Evolutionary conservation across 2,797 vertebrate species (phyloP).

Genomic region (Acrossocheilus wenchowensis): DNA sequence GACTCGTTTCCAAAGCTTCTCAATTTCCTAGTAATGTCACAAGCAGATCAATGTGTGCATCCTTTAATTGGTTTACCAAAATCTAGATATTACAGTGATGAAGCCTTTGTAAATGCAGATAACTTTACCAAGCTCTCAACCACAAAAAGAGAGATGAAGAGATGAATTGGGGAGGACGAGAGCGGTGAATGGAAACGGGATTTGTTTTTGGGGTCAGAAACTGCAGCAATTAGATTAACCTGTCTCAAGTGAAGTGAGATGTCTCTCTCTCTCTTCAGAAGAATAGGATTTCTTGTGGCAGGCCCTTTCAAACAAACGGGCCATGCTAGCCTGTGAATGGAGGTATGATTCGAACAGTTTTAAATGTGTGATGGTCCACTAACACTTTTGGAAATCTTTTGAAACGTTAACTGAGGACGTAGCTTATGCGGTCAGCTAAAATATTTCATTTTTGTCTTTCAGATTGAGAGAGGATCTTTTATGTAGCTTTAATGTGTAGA

Average conservation of each 20-base stretch:
- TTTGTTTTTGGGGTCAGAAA: constrained; percentile 20
- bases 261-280: constrained; percentile 30
- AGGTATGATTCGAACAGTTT: constrained; percentile 69
- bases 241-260: constrained; percentile 51
- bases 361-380: constrained; percentile 82
- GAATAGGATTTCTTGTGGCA: constrained; percentile 55
- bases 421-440: constrained; percentile 69
- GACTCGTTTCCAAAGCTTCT: constrained; percentile 64
- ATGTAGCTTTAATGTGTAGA: constrained; percentile 15
- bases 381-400: constrained; percentile 67
- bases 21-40: constrained; percentile 69
- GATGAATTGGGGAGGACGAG: neutral
- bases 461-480: constrained; percentile 2
- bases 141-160: neutral
- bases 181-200: neutral
- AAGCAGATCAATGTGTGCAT: constrained; percentile 45
- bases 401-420: constrained; percentile 69
- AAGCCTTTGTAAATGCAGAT: neutral
- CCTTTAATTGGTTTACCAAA: constrained; percentile 15
- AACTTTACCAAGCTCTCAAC: neutral
- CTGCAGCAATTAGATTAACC: constrained; percentile 36
- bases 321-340: constrained; percentile 69
- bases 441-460: constrained; percentile 38
- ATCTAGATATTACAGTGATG: neutral
- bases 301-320: constrained; percentile 55